Evolutionary conservation across 2,888 invertebrate genomes (phyloP), one percentile per base, ranked within the genome.

Genomic region (Sesamia inferens): DNA sequence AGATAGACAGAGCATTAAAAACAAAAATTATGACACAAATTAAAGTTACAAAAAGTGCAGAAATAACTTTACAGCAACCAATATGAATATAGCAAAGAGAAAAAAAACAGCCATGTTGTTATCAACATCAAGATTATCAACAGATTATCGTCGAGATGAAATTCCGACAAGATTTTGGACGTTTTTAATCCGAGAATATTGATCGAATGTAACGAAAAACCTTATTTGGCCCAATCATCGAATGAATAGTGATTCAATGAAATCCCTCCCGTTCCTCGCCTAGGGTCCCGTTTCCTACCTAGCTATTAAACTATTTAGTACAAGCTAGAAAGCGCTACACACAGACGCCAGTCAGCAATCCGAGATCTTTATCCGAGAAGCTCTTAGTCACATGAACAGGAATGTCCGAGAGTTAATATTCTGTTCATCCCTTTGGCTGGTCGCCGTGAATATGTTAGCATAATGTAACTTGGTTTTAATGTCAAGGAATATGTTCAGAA

Each of bases 401-500:
- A 74, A 68, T 82, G 84, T 82, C 57, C 58, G n/a, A 64, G 70
- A 13, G 54, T 85, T 83, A 77, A 31, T 85, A 85, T 85, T 85
- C 85, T 76, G 77, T n/a, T 81, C 87, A 78, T 72, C 71, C 62
- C 22, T 54, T 58, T 74, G 68, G 69, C 59, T 62, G 63, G 71
- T 24, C 71, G 77, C 57, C 64, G 72, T 84, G 87, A 82, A 87
- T 84, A 80, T 71, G 67, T 86, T 85, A 75, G 75, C 78, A 85
- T 85, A 85, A 79, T 70, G 58, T 57, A 8, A 8, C 31, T 68
- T 11, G 31, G 48, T 61, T 69, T 58, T 0, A 48, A 22, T 67
- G 1, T 42, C n/a, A 7, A 66, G 61, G 0, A n/a, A 19, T 11
- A 5, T 0, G 0, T n/a, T 7, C 71, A 83, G 81, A 80, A 81